A percentile compares a stretch with the other conserved stretches of the same genome.
Conservation (phyloP, 2,113 vertebrate genomes). For the Salvator merianae region DNA sequence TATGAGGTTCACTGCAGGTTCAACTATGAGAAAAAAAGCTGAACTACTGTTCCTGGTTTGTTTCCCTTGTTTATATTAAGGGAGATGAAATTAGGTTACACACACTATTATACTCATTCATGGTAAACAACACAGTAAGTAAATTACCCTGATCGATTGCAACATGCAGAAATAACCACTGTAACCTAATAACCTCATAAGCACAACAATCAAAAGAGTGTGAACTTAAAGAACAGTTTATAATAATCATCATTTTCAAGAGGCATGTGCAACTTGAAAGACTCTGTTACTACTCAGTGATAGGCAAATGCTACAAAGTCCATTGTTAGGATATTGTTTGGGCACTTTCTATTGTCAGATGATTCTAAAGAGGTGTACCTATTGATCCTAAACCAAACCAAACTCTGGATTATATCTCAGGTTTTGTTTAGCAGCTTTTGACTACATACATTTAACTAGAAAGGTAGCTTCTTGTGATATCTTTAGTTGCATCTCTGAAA, state of each 20-base stretch:
- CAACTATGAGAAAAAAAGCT: no score
- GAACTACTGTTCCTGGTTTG: not conserved
- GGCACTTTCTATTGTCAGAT: not conserved
- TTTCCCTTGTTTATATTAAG: not conserved
- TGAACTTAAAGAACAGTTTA: not conserved
- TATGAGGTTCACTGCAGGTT: not conserved
- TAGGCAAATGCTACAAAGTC: not conserved
- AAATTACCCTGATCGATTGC: not conserved
- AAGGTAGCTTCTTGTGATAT: not conserved
- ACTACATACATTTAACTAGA: not conserved
- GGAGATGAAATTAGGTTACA: not conserved
- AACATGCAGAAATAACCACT: not conserved
- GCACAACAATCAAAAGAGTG: constrained; percentile 6
- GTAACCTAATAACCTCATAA: not conserved
- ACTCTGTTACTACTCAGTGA: not conserved
- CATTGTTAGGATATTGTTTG: no score
- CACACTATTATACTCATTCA: not conserved
- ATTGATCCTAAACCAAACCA: no score
- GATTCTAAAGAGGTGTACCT: not conserved
- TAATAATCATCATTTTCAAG: not conserved
- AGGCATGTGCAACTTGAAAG: not conserved
- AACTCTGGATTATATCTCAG: not conserved
- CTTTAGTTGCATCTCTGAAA: not conserved
- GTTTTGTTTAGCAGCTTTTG: not conserved
- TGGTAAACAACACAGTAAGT: not conserved